Conservation (phyloP, 2,113 vertebrate species). For the Chaenocephalus aceratus region DNA sequence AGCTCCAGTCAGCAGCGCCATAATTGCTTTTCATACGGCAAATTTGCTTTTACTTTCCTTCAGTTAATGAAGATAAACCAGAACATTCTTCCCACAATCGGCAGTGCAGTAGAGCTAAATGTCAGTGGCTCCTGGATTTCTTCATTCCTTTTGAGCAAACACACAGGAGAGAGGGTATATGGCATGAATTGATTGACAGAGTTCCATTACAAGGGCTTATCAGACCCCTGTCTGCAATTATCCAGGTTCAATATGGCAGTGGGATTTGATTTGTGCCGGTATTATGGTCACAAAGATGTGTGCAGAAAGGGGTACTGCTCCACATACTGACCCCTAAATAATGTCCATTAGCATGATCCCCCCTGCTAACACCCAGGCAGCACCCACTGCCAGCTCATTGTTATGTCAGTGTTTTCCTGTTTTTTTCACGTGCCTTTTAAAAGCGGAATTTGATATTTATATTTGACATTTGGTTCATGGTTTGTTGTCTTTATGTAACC, state of each 20-base stretch:
- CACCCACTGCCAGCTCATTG: slow-evolving; percentile 16
- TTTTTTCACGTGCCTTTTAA: slow-evolving; percentile 15
- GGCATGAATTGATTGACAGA: slow-evolving; percentile 91
- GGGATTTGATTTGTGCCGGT: slow-evolving; percentile 84
- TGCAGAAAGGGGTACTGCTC: slow-evolving; percentile 53
- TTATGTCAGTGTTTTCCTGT: slow-evolving; percentile 16
- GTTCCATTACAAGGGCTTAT: slow-evolving; percentile 90
- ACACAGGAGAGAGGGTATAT: slow-evolving; percentile 83
- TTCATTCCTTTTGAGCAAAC: slow-evolving; percentile 91
- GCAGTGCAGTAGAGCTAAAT: slow-evolving; percentile 91
- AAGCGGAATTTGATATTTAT: slow-evolving; percentile 38
- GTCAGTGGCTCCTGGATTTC: slow-evolving; percentile 89
- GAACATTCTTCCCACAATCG: slow-evolving; percentile 91
- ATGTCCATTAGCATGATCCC: slow-evolving; percentile 66
- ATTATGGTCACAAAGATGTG: slow-evolving; percentile 76
- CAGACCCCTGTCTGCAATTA: slow-evolving; percentile 87
- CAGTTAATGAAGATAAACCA: slow-evolving; percentile 97
- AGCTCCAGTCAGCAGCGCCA: slow-evolving; percentile 92
- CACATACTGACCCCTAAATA: slow-evolving; percentile 54
- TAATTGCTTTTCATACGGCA: slow-evolving; percentile 99
- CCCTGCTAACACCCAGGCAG: slow-evolving; percentile 22
- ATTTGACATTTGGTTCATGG: slow-evolving; percentile 42
- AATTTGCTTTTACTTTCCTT: slow-evolving; percentile 98
- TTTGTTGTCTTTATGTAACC: slow-evolving; percentile 31
- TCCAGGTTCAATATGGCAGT: slow-evolving; percentile 84